These are phyloP conservation scores for Hydractinia symbiolongicarpus DNA, from an alignment of 30 jellyfish, hydroid and myxozoan species.

Conservation along the genomic window DNA sequence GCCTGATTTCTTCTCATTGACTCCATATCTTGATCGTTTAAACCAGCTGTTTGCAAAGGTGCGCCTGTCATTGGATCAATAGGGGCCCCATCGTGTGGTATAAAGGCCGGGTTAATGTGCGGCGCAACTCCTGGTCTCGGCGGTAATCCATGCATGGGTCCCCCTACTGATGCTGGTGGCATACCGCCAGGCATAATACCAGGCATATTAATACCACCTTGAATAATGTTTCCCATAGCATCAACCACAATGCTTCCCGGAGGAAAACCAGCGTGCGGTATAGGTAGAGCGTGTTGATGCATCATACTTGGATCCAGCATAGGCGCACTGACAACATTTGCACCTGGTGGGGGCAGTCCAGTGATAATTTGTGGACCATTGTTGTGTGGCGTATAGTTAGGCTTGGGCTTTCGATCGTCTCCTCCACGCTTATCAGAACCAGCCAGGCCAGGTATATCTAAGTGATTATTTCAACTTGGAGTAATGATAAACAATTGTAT, in stretches of 20 bases:
- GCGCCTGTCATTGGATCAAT: slow-evolving; percentile 56
- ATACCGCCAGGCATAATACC: slow-evolving; percentile 30
- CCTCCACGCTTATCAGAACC: slow-evolving; percentile 5
- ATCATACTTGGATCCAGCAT: slow-evolving; percentile 26
- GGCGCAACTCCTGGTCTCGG: slow-evolving; percentile 91
- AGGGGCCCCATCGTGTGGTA: slow-evolving; percentile 53
- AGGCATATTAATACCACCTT: slow-evolving; percentile 31
- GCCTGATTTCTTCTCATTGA: slow-evolving; percentile 93
- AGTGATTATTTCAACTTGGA: not conserved
- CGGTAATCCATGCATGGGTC: slow-evolving; percentile 44
- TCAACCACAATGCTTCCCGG: slow-evolving; percentile 35
- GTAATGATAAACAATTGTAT: not conserved
- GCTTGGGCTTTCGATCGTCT: slow-evolving; percentile 15
- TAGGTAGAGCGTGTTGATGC: slow-evolving; percentile 21
- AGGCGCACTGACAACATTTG: slow-evolving; percentile 38
- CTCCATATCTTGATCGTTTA: slow-evolving; percentile 77
- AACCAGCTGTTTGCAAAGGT: slow-evolving; percentile 54
- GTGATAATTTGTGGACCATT: slow-evolving; percentile 32
- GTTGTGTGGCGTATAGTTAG: not conserved
- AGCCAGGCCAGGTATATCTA: slow-evolving; percentile 21
- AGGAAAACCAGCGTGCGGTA: slow-evolving; percentile 32
- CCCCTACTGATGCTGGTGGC: slow-evolving; percentile 49
- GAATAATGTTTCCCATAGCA: slow-evolving; percentile 35
- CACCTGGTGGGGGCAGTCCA: slow-evolving; percentile 52
- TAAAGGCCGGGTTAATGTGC: slow-evolving; percentile 87